A percentile compares a stretch with the other conserved stretches of the same genome.
Conservation (phyloP, 2,888 invertebrate genomes). For the Drosophila pseudotakahashii region DNA sequence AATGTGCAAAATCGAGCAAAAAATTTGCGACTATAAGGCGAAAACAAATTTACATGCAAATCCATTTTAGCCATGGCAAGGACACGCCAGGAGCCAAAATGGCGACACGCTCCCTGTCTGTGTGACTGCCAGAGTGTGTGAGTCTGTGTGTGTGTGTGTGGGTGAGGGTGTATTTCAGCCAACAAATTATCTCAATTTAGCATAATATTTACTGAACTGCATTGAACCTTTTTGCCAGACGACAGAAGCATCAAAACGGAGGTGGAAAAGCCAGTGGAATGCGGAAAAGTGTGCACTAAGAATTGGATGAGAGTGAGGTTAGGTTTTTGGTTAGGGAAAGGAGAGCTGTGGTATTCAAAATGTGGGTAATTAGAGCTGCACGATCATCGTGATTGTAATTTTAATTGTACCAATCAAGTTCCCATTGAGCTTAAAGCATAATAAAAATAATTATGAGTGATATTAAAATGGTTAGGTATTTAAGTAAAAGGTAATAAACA, state of each 20-base stretch:
- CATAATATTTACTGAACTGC: conserved; percentile 78
- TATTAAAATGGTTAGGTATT: too few species aligned
- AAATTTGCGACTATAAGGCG: conserved; percentile 74
- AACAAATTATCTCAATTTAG: conserved; percentile 78
- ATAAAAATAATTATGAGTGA: neutral
- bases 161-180: conserved; percentile 57
- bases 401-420: too few species aligned
- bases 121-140: conserved; percentile 1
- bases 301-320: neutral
- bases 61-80: conserved; percentile 51
- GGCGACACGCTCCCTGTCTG: conserved; percentile 34
- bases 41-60: conserved; percentile 76
- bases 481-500: too few species aligned
- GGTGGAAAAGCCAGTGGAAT: conserved; percentile 1
- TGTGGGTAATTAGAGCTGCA: conserved; percentile 9
- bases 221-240: conserved; percentile 59
- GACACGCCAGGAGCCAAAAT: conserved; percentile 45
- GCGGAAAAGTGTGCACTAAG: neutral
- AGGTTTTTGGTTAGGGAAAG: neutral
- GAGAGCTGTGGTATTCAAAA: neutral
- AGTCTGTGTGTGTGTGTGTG: conserved; percentile 1
- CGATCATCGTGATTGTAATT: conserved; percentile 5
- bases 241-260: neutral
- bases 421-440: too few species aligned
- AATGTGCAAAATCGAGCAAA: conserved; percentile 77